Evolutionary conservation across 2,797 vertebrate species (phyloP), one percentile per base, ranked within the genome.

Genomic region (Poecile montanus): DNA sequence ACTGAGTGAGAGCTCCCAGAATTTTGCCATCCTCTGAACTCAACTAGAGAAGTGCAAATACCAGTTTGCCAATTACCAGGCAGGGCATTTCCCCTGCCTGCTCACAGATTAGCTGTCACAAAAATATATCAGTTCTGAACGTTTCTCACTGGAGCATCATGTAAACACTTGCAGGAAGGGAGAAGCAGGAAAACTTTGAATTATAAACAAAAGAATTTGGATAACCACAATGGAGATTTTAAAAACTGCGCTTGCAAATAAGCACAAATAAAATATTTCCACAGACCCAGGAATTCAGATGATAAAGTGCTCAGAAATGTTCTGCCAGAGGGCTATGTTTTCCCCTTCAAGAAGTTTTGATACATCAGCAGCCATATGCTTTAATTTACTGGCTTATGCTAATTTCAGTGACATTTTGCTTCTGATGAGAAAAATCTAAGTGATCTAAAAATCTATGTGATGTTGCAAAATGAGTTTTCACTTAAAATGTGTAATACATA

Each of bases 391-490:
- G 57, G 44, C 45, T 91, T 92, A 60, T 84, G 47, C 62, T 79
- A 47, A 93, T 90, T 93, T 76, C 9, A 16, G 54, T 63, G 71
- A 62, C 86, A 85, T 91, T 96, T 91, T 58, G 10, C 50, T 74
- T 87, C 72, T 77, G 65, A 89, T 36, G n/a, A 92, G 68, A 79
- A 90, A 91, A 91, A 87, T 73, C 56, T 10, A 92, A 82, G 74
- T 42, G 45, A 80, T 63, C 60, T 85, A 83, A 92, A 84, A 95
- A 85, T 53, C 87, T 30, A 25, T 71, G 72, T 83, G 78, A 89
- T 65, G 53, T 74, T 88, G 89, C 78, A 77, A 87, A 88, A 85
- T 1, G 8, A 63, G 32, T 73, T 93, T 89, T 88, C 57, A 50
- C 21, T 71, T 71, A 42, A 92, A 91, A 89, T 53, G 16, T 60